phyloP scores from a whole-genome alignment of 2,888 invertebrate genomes.

The Lasioglossum pauxillum region DNA sequence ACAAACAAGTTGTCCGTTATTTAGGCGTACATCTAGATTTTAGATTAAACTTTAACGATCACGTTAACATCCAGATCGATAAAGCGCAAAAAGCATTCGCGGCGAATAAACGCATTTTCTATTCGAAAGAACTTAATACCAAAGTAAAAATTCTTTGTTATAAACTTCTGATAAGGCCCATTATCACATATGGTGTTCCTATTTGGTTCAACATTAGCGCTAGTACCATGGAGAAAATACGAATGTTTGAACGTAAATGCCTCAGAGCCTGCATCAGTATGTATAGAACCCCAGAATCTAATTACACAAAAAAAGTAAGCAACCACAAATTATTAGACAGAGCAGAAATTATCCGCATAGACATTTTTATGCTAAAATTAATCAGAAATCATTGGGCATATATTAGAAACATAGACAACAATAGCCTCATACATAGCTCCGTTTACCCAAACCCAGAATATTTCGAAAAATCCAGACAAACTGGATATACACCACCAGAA shows the following conservation, averaged over 20 bases:
- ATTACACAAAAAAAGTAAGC: too few relatives aligned
- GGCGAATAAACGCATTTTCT: too few relatives aligned
- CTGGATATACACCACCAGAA: background rate
- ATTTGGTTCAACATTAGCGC: constrained; percentile 14
- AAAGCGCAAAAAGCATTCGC: too few relatives aligned
- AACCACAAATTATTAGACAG: constrained; percentile 34
- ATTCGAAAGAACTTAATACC: too few relatives aligned
- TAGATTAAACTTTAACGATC: constrained; percentile 13
- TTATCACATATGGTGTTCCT: constrained; percentile 18
- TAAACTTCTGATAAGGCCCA: constrained; percentile 20
- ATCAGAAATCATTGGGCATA: too few relatives aligned
- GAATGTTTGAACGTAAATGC: too few relatives aligned
- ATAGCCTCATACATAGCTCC: too few relatives aligned
- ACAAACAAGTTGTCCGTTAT: constrained; percentile 3
- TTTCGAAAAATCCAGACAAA: too few relatives aligned
- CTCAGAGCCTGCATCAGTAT: constrained; percentile 18
- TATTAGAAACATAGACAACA: too few relatives aligned
- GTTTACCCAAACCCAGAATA: too few relatives aligned
- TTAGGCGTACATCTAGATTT: constrained; percentile 18
- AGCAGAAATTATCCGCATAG: constrained; percentile 40
- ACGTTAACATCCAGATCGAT: background rate
- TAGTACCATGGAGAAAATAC: too few relatives aligned
- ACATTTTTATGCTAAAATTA: constrained; percentile 13
- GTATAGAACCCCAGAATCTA: constrained; percentile 22
- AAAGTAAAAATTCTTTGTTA: constrained; percentile 27